Evolutionary conservation across 2,888 invertebrate species (phyloP).

Genomic region (Calliopum simillimum): DNA sequence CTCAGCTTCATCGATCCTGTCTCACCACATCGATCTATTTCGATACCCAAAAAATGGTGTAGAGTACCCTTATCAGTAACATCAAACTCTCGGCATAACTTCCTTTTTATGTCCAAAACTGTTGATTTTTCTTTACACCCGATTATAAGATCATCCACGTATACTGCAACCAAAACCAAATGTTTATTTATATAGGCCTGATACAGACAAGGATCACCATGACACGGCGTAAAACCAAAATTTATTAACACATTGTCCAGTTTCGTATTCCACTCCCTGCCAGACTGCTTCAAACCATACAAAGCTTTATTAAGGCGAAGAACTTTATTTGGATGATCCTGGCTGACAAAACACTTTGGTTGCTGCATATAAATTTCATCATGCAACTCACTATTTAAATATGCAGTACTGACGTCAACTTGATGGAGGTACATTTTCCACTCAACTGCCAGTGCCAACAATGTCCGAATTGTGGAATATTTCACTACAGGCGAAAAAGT

Average conservation of each 20-base stretch:
- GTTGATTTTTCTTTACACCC: constrained; percentile 34
- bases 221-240: constrained; percentile 34
- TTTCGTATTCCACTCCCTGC: constrained; percentile 47
- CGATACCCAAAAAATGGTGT: constrained; percentile 35
- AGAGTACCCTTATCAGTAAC: constrained; percentile 23
- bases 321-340: constrained; percentile 30
- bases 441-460: constrained; percentile 32
- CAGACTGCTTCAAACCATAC: constrained; percentile 48
- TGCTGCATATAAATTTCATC: constrained; percentile 32
- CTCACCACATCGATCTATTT: constrained; percentile 32
- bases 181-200: neutral
- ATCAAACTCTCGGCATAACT: neutral
- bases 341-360: constrained; percentile 20
- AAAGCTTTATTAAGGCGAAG: constrained; percentile 44
- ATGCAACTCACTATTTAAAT: constrained; percentile 33
- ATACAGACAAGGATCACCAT: constrained; percentile 39
- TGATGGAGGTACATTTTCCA: constrained; percentile 34
- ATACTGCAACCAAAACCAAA: constrained; percentile 35
- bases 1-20: constrained; percentile 28
- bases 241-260: constrained; percentile 37
- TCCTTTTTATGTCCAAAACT: constrained; percentile 31
- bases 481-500: constrained; percentile 33
- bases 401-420: constrained; percentile 27
- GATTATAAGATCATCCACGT: constrained; percentile 40
- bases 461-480: constrained; percentile 36